phyloP scores from a whole-genome alignment of 2,113 vertebrate species.

The Silurus glanis region DNA sequence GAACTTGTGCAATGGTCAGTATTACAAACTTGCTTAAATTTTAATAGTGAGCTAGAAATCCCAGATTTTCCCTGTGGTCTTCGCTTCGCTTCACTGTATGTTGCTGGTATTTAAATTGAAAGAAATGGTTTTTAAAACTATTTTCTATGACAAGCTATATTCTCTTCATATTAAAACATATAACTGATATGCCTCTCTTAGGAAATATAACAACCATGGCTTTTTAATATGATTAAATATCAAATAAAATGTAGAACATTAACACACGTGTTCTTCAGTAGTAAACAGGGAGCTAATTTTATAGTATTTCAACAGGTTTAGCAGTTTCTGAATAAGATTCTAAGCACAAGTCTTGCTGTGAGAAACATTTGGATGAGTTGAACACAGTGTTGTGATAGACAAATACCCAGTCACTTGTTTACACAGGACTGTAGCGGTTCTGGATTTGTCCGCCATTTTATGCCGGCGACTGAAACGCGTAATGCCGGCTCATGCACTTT shows the following conservation, averaged over 20 bases:
- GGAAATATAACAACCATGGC: neutral
- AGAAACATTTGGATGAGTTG: neutral
- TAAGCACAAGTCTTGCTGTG: conserved; percentile 13
- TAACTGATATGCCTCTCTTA: neutral
- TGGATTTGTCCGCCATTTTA: conserved; percentile 23
- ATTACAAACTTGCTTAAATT: neutral
- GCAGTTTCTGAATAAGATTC: neutral
- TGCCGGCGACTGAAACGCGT: neutral
- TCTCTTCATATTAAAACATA: neutral
- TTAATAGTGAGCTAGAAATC: neutral
- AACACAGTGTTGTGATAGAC: neutral
- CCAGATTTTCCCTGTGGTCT: neutral
- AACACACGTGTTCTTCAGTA: neutral
- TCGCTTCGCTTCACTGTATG: neutral
- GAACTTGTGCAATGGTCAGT: neutral
- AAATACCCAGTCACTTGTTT: conserved; percentile 2
- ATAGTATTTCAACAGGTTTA: neutral
- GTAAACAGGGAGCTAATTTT: neutral
- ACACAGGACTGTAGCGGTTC: neutral
- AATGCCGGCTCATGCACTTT: neutral
- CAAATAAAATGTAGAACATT: neutral
- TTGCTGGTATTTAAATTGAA: neutral
- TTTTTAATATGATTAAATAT: neutral
- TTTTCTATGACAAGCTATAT: neutral
- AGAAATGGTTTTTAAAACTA: neutral